Evolutionary conservation across 2,888 invertebrate genomes (phyloP).

Genomic region (Trichopoda pennipes): DNA sequence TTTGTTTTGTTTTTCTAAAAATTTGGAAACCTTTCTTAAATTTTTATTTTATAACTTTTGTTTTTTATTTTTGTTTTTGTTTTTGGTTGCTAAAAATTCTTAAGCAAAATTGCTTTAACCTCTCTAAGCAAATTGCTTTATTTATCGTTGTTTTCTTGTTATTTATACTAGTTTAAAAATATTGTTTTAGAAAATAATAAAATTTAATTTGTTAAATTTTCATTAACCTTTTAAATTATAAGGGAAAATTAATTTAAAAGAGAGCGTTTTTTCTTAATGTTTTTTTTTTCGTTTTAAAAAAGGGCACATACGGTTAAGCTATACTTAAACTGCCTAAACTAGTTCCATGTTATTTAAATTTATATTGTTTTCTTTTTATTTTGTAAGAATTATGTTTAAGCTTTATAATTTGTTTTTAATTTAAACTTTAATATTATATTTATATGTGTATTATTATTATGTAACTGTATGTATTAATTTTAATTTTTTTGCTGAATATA

Average conservation of each 20-base stretch:
- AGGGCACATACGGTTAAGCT: constrained; percentile 82
- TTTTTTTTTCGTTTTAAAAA: constrained; percentile 71
- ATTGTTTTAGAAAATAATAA: constrained; percentile 25
- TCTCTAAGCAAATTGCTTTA: constrained; percentile 66
- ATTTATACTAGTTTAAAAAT: constrained; percentile 25
- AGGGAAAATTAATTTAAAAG: constrained; percentile 67
- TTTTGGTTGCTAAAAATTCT: constrained; percentile 64
- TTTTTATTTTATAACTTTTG: constrained; percentile 71
- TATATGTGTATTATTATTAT: constrained; percentile 3
- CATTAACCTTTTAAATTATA: constrained; percentile 54
- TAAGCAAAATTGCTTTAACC: constrained; percentile 61
- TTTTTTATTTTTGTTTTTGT: constrained; percentile 67
- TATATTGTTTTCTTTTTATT: constrained; percentile 31
- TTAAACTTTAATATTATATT: constrained; percentile 40
- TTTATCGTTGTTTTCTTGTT: constrained; percentile 64
- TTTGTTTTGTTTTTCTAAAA: constrained; percentile 67
- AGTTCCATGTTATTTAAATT: constrained; percentile 42
- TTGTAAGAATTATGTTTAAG: constrained; percentile 54
- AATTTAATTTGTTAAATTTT: constrained; percentile 57
- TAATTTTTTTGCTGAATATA: constrained; percentile 30
- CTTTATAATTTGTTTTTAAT: constrained; percentile 39
- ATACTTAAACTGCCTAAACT: constrained; percentile 71
- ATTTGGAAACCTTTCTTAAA: constrained; percentile 73
- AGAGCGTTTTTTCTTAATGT: constrained; percentile 74
- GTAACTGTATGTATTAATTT: constrained; percentile 33